A percentile compares a stretch with the other conserved stretches of the same genome.
Conservation (phyloP, 2,888 invertebrate species). For the Brachynemurus nebulosus region DNA sequence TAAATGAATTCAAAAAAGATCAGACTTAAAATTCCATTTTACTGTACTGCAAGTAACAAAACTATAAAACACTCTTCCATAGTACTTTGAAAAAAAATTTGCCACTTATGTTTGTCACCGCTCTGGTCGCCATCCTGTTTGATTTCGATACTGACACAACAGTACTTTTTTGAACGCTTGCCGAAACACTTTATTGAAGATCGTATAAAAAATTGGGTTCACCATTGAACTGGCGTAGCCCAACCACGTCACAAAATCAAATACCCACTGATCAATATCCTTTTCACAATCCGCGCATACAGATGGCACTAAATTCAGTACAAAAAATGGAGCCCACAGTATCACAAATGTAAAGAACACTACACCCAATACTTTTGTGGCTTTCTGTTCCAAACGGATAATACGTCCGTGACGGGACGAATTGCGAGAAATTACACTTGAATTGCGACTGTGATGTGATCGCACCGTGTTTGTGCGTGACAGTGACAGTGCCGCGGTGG, state of each 20-base stretch:
- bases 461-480: conserved; percentile 39
- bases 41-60: too few species aligned
- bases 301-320: conserved; percentile 72
- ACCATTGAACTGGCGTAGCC: conserved; percentile 92
- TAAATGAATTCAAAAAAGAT: too few species aligned
- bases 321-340: conserved; percentile 93
- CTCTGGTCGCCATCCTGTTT: conserved; percentile 38
- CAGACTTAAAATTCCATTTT: too few species aligned
- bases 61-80: too few species aligned
- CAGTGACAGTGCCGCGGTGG: background rate
- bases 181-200: conserved; percentile 87
- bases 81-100: too few species aligned
- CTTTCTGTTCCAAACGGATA: conserved; percentile 84
- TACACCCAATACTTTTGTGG: conserved; percentile 87
- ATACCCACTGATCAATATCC: conserved; percentile 60
- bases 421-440: conserved; percentile 67
- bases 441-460: conserved; percentile 63
- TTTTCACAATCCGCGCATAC: conserved; percentile 70
- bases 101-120: conserved; percentile 34
- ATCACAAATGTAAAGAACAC: conserved; percentile 91
- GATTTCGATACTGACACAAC: conserved; percentile 56
- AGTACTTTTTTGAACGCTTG: conserved; percentile 81
- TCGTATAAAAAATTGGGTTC: conserved; percentile 91
- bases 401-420: conserved; percentile 72
- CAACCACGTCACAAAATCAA: conserved; percentile 81